These are phyloP conservation scores for Passer montanus DNA, from an alignment of 2,113 vertebrate genomes.

Conservation along the genomic window DNA sequence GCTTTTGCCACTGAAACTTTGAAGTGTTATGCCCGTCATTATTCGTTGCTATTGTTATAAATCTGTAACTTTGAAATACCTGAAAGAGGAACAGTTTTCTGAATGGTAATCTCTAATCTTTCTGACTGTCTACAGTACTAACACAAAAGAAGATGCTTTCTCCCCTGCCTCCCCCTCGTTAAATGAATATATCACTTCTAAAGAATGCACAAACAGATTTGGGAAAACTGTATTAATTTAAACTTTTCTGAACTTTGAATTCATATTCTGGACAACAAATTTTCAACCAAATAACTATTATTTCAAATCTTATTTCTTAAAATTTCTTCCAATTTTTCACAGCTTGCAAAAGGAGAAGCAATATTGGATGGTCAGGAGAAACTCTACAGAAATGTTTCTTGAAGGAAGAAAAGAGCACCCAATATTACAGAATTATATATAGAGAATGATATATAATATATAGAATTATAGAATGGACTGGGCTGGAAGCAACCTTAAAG, in stretches of 20 bases:
- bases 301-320: neutral
- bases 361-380: neutral
- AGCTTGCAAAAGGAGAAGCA: neutral
- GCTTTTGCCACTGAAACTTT: neutral
- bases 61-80: neutral
- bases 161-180: fast-evolving
- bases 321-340: neutral
- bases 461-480: neutral
- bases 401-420: neutral
- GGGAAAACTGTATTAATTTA: neutral
- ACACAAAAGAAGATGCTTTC: neutral
- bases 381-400: neutral
- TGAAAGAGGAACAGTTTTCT: neutral
- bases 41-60: fast-evolving
- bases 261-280: neutral
- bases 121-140: neutral
- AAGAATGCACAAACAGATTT: neutral
- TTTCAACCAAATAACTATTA: neutral
- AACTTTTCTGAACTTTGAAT: neutral
- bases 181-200: neutral
- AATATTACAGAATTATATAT: neutral
- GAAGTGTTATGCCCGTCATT: neutral
- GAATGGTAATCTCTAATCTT: neutral
- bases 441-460: too few species aligned
- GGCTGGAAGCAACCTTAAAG: neutral